A percentile compares a stretch with the other conserved stretches of the same genome.
phyloP scores from a whole-genome alignment of 1,140 invertebrate species.

The Magallana ariakensis region DNA sequence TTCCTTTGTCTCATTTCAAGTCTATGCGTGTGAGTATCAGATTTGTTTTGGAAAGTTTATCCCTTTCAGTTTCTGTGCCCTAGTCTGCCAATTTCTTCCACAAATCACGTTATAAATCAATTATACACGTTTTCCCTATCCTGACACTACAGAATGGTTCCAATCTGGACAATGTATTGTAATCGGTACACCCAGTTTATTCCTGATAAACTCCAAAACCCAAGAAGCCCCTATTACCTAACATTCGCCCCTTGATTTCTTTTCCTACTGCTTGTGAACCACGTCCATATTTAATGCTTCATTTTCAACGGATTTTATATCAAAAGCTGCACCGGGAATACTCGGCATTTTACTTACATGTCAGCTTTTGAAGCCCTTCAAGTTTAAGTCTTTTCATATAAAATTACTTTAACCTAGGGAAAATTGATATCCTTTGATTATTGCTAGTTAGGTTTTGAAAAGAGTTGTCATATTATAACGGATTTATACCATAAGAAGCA shows the following conservation, averaged over 20 bases:
- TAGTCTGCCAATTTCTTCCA: background rate
- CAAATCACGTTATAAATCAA: conserved; percentile 1
- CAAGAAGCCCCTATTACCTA: background rate
- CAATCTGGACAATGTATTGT: conserved; percentile 28
- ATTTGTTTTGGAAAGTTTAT: background rate
- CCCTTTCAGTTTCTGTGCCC: background rate
- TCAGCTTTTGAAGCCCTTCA: background rate
- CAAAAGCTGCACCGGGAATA: conserved; percentile 13
- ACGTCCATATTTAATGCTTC: conserved; percentile 33
- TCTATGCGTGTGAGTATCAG: background rate
- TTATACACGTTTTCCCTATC: background rate
- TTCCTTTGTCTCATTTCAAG: conserved; percentile 8
- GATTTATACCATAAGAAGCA: too few relatives aligned
- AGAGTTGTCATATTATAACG: too few relatives aligned
- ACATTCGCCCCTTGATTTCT: background rate
- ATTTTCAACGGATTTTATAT: conserved; percentile 17
- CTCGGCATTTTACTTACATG: background rate
- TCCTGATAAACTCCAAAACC: conserved; percentile 22
- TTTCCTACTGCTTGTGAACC: background rate
- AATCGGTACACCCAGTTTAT: background rate
- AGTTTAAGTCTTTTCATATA: background rate
- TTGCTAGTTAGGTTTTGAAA: too few relatives aligned
- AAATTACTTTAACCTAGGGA: too few relatives aligned
- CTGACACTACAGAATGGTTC: conserved; percentile 16
- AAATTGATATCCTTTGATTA: too few relatives aligned